Base-by-base conservation (phyloP, 2,888 invertebrate genomes). In the Leucophenga maculata region DNA sequence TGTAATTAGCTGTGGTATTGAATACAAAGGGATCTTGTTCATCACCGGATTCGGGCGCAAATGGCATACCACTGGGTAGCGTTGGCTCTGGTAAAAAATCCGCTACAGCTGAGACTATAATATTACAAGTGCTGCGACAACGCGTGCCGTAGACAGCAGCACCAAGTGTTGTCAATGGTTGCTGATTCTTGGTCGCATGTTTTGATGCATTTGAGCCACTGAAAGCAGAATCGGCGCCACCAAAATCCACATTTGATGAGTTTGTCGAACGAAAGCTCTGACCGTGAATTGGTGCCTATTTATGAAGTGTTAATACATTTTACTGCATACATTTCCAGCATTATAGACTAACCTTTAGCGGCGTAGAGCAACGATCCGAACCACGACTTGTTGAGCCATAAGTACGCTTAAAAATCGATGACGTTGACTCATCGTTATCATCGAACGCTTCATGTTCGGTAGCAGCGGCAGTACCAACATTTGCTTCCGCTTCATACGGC, bases 91-190 rank as follows among this genome's bases (percentile, higher is more conserved):
- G 79, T 72, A 82, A 48, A 66, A 82, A 82, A 67, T 82, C 82
- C 0, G 82, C 84, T 73, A 90, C 90, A 2, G 90, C 89, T 8
- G 92, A 91, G 59, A 93, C 89, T 14, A 92, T 90, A 68, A 93
- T 93, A 80, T 91, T 93, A 82, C 93, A 93, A 0, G 93, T 93
- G 86, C 93, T 93, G 73, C 90, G 91, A 80, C 93, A 93, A 67
- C 88, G 82, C 31, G 88, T 86, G 50, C 87, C 88, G 62, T 86
- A 86, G 52, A 80, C 70, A 13, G 74, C 69, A 16, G 54, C 8
- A 72, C 64, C n/a, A 71, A 71, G 16, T 67, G 69, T 44, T 11
- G 54, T n/a, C 69, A 65, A 54, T 11, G 11, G 39, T 39, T 39
- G 3, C 39, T 39, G 39, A 39, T 39, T 9, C 11, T 39, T 39